A percentile compares a stretch with the other conserved stretches of the same genome.
phyloP scores from a whole-genome alignment of 2,888 invertebrate species.

The Cremastinae sp. region DNA sequence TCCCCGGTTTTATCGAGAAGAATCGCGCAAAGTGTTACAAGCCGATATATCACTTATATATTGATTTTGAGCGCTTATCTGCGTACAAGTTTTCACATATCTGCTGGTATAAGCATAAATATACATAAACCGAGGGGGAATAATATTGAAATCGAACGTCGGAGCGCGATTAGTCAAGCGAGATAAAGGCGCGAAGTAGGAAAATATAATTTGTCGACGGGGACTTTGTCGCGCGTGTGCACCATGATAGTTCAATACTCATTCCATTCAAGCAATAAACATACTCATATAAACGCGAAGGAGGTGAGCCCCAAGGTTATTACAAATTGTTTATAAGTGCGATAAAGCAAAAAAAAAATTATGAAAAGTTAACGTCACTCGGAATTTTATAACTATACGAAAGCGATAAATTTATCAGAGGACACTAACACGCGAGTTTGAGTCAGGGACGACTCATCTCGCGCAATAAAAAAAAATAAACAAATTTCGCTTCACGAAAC shows the following conservation, averaged over 20 bases:
- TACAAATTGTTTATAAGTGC: slow-evolving; percentile 54
- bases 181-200: slow-evolving; percentile 43
- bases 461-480: too few species aligned
- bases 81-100: slow-evolving; percentile 23
- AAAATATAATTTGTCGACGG: slow-evolving; percentile 48
- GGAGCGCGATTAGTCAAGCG: slow-evolving; percentile 46
- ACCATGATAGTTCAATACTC: slow-evolving; percentile 23
- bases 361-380: slow-evolving; percentile 24
- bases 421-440: slow-evolving; percentile 47
- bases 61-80: background rate
- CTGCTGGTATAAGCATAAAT: slow-evolving; percentile 42
- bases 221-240: slow-evolving; percentile 38
- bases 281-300: slow-evolving; percentile 14
- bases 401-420: slow-evolving; percentile 56
- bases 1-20: slow-evolving; percentile 11
- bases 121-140: slow-evolving; percentile 44
- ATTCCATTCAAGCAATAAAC: slow-evolving; percentile 7
- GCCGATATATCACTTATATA: slow-evolving; percentile 25
- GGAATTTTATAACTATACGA: slow-evolving; percentile 53
- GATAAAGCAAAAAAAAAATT: slow-evolving; percentile 33
- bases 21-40: slow-evolving; percentile 32
- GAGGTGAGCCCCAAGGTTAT: slow-evolving; percentile 52
- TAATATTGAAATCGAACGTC: slow-evolving; percentile 47
- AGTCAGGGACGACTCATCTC: slow-evolving; percentile 48
- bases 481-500: too few species aligned